These are phyloP conservation scores for Subanguina moxae DNA, from an alignment of 1,140 invertebrate species.

Conservation along the genomic window DNA sequence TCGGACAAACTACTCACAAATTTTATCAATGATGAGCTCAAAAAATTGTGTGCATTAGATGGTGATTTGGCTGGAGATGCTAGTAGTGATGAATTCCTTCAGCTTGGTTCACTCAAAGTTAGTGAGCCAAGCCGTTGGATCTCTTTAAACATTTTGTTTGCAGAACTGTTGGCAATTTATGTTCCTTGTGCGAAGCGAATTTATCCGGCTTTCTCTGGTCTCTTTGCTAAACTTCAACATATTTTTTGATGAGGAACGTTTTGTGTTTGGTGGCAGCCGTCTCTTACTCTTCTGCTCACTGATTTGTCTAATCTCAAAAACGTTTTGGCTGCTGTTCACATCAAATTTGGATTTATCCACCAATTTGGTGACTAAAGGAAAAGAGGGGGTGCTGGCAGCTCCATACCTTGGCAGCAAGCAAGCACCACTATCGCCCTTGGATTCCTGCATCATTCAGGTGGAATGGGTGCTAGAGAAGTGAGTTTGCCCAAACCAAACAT, in stretches of 20 bases:
- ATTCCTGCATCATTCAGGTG: slow-evolving; percentile 15
- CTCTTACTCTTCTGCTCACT: not conserved
- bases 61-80: not conserved
- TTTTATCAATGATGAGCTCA: slow-evolving; percentile 1
- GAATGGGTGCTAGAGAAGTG: slow-evolving; percentile 26
- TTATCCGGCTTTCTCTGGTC: slow-evolving; percentile 16
- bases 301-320: slow-evolving; percentile 10
- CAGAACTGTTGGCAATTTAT: slow-evolving; percentile 24
- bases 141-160: not conserved
- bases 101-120: not conserved
- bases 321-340: not conserved
- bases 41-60: not conserved
- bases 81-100: not conserved
- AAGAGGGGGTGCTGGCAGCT: no score
- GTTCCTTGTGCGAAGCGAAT: slow-evolving; percentile 31
- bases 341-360: not conserved
- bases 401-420: slow-evolving; percentile 2
- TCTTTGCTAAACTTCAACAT: no score
- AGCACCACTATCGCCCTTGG: slow-evolving; percentile 1
- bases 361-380: not conserved
- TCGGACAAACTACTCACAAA: not conserved
- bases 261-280: not conserved
- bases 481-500: no score
- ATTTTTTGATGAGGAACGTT: no score
- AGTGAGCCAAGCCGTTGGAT: not conserved